A percentile compares a stretch with the other conserved stretches of the same genome.
These are phyloP conservation scores for Choloepus hoffmanni DNA, from an alignment of 2,113 vertebrate species.

Conservation along the genomic window DNA sequence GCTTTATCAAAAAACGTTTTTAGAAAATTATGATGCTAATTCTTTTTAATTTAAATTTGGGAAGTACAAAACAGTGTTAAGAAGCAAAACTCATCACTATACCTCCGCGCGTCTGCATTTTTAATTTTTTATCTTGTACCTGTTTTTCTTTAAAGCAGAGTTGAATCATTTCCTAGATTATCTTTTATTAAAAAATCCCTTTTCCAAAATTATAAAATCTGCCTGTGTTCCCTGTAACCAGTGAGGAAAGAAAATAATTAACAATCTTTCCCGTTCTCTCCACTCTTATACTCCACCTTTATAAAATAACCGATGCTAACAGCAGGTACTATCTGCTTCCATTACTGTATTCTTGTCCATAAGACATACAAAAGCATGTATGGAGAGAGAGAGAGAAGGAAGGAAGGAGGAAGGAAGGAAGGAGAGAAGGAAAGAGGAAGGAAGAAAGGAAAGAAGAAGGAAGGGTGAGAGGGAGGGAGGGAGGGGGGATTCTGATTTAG, in stretches of 20 bases:
- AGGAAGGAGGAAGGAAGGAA: no score
- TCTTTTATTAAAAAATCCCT: slow-evolving; percentile 46
- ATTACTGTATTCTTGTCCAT: not conserved
- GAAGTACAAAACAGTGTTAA: not conserved
- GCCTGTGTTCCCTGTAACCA: not conserved
- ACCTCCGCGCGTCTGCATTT: not conserved
- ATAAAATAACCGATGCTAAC: not conserved
- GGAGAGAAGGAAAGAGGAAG: not conserved
- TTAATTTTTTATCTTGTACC: not conserved
- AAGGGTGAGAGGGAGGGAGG: no score
- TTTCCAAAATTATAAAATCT: not conserved
- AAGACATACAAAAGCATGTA: not conserved
- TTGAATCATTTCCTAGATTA: not conserved
- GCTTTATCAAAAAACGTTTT: not conserved
- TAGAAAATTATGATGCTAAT: not conserved
- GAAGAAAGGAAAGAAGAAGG: no score
- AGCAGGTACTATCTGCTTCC: not conserved
- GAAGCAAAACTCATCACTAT: not conserved
- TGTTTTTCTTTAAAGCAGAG: not conserved
- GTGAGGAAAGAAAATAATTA: not conserved
- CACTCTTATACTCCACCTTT: not conserved
- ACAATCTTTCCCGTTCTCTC: not conserved
- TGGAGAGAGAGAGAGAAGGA: not conserved
- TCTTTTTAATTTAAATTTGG: not conserved
- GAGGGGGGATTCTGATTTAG: not conserved